Evolutionary conservation across 2,113 vertebrate species (phyloP).

Genomic region (Gnathonemus echidnorhynchus): DNA sequence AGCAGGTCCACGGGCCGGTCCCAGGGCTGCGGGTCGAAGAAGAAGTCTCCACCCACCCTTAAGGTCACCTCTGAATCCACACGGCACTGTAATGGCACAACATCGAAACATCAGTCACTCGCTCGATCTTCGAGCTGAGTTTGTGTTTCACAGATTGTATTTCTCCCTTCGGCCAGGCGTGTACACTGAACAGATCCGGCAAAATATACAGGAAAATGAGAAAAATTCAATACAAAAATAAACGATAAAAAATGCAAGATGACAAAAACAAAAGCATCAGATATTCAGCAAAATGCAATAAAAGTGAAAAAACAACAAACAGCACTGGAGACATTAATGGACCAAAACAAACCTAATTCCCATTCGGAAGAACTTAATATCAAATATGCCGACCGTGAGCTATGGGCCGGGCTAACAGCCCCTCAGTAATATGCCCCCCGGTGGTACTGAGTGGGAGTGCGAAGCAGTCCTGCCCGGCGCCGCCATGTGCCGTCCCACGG

Average conservation of each 20-base stretch:
- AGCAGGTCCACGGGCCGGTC: constrained; percentile 72
- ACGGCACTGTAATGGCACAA: constrained; percentile 60
- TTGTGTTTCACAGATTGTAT: neutral
- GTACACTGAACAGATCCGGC: neutral
- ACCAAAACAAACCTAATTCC: neutral
- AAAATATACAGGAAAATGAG: neutral
- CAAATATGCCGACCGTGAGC: neutral
- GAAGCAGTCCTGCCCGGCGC: neutral
- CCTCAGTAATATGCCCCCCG: neutral
- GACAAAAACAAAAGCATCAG: neutral
- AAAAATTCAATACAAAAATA: neutral
- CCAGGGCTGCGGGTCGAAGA: constrained; percentile 76
- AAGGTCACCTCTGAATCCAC: constrained; percentile 75
- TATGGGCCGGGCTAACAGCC: neutral
- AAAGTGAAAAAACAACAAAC: neutral
- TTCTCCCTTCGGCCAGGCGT: neutral
- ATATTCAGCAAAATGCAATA: neutral
- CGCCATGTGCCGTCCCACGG: neutral
- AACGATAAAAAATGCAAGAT: neutral
- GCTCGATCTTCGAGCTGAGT: neutral
- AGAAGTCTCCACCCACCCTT: constrained; percentile 88
- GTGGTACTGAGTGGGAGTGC: constrained; percentile 10
- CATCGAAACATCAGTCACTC: neutral
- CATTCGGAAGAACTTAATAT: neutral
- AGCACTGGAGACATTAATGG: neutral